These are phyloP conservation scores for Hemiscyllium ocellatum DNA, from an alignment of 2,113 vertebrate species.

Conservation along the genomic window DNA sequence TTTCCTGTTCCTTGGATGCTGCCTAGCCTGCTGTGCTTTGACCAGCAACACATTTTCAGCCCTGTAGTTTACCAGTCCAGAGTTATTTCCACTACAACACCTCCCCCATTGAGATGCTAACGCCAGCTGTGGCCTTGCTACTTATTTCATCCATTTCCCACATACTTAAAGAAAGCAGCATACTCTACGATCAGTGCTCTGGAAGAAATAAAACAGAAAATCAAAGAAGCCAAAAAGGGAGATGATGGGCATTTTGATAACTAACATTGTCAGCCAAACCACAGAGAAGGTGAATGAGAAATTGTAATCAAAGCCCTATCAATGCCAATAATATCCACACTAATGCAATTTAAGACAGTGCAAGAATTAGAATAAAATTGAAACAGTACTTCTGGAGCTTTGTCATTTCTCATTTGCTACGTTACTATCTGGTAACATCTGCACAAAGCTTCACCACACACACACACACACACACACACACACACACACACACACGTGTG, in stretches of 20 bases:
- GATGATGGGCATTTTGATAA: background rate
- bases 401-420: no score
- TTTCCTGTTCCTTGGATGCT: no score
- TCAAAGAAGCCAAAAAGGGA: background rate
- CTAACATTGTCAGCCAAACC: background rate
- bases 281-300: background rate
- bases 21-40: no score
- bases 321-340: background rate
- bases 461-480: no score
- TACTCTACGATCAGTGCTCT: background rate
- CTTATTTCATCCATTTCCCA: background rate
- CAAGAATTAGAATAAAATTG: no score
- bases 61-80: no score
- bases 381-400: no score
- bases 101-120: background rate
- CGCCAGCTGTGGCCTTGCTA: background rate
- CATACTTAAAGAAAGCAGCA: background rate
- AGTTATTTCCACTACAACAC: no score
- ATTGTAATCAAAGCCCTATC: background rate
- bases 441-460: background rate
- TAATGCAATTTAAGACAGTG: no score
- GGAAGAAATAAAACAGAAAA: background rate
- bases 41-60: no score
- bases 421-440: no score
- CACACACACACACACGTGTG: no score